Evolutionary conservation across 2,113 vertebrate genomes (phyloP).

Genomic region (Cettia cetti): DNA sequence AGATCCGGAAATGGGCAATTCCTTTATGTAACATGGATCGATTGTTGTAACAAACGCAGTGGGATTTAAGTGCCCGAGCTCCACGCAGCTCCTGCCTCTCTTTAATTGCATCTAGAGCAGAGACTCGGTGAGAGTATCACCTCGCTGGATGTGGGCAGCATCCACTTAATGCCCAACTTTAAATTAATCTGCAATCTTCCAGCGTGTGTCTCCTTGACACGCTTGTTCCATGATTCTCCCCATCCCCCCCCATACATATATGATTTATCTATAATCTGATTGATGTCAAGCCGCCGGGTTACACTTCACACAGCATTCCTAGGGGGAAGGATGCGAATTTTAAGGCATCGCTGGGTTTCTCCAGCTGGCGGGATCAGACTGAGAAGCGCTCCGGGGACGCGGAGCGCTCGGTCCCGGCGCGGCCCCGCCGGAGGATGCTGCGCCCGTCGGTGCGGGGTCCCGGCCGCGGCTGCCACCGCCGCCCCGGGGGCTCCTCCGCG

Average conservation of each 20-base stretch:
- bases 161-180: slow-evolving; percentile 27
- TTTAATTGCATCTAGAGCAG: not conserved
- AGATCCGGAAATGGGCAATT: not conserved
- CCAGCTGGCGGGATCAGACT: not conserved
- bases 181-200: slow-evolving; percentile 1
- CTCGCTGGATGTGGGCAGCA: not conserved
- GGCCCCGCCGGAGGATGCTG: not conserved
- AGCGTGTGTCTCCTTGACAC: not conserved
- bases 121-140: not conserved
- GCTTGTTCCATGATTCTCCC: not conserved
- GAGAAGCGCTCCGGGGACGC: not conserved
- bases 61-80: not conserved
- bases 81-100: not conserved
- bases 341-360: not conserved
- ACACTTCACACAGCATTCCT: not conserved
- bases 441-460: not conserved
- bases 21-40: slow-evolving; percentile 40
- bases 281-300: slow-evolving; percentile 8
- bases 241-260: not conserved
- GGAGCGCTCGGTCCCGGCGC: not conserved
- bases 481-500: not conserved
- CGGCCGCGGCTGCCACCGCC: not conserved
- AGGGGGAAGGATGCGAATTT: not conserved
- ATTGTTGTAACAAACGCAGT: not conserved
- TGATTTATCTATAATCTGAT: slow-evolving; percentile 4